These are phyloP conservation scores for Spilogale gracilis DNA, from an alignment of 2,113 vertebrate genomes.

Conservation along the genomic window DNA sequence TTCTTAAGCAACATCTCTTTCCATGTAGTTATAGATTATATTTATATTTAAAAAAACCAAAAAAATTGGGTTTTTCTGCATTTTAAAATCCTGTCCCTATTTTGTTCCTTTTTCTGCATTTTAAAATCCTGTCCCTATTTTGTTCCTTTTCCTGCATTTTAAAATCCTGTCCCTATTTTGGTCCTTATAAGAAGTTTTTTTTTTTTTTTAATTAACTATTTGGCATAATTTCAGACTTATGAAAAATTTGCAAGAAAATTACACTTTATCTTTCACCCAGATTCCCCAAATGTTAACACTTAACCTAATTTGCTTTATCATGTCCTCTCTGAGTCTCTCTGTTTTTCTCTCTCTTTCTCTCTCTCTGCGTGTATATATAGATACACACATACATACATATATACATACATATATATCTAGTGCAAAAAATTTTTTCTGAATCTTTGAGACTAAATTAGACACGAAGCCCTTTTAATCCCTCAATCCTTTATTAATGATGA, in stretches of 20 bases:
- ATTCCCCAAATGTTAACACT: background rate
- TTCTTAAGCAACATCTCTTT: background rate
- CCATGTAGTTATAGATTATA: background rate
- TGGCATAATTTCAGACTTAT: slow-evolving; percentile 40
- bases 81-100: slow-evolving; percentile 4
- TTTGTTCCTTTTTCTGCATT: background rate
- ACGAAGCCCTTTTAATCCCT: background rate
- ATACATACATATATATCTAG: background rate
- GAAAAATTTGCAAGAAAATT: slow-evolving; percentile 9
- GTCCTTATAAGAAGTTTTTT: background rate
- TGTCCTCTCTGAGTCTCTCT: background rate
- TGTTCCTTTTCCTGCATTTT: background rate
- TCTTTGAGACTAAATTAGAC: background rate
- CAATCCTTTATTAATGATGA: background rate
- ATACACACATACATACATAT: background rate
- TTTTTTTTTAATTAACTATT: background rate
- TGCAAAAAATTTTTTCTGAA: background rate
- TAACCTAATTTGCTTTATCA: background rate
- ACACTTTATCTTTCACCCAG: background rate
- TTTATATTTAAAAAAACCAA: slow-evolving; percentile 47
- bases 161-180: background rate
- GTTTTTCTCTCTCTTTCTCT: background rate
- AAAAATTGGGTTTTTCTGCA: background rate
- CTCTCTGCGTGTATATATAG: background rate
- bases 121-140: slow-evolving; percentile 1